phyloP scores from a whole-genome alignment of 2,113 vertebrate genomes.

The Chionodraco myersi region DNA sequence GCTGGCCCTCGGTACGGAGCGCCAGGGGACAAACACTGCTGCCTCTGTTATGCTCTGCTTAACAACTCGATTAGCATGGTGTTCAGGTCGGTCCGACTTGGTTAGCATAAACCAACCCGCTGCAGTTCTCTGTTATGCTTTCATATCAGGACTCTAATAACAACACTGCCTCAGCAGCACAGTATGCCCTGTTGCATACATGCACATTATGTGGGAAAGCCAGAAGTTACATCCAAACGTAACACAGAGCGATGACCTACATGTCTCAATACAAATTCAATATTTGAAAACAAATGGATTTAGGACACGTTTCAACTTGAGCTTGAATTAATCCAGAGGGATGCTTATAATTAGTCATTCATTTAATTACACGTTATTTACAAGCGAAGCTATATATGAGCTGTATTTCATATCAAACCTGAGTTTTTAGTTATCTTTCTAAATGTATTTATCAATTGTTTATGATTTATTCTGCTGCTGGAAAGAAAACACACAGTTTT shows the following conservation, averaged over 20 bases:
- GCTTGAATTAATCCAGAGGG: neutral
- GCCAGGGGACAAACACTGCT: conserved; percentile 66
- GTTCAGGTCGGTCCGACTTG: conserved; percentile 44
- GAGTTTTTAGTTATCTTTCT: neutral
- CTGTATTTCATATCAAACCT: neutral
- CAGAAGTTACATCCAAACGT: neutral
- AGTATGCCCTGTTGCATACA: neutral
- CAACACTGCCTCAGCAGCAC: neutral
- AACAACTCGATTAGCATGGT: conserved; percentile 67
- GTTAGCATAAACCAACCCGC: conserved; percentile 39
- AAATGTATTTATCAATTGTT: neutral
- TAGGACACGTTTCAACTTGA: neutral
- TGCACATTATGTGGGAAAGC: conserved; percentile 5
- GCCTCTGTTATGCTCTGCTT: conserved; percentile 69
- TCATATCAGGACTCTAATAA: neutral
- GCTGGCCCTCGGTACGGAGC: conserved; percentile 56
- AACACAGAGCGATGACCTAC: neutral
- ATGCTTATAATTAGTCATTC: neutral
- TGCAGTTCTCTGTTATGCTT: conserved; percentile 25
- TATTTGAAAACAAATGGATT: conserved; percentile 27
- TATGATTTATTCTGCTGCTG: neutral
- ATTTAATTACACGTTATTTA: neutral
- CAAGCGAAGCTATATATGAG: neutral
- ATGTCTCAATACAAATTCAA: conserved; percentile 8
- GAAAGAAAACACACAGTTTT: neutral